Base-by-base conservation (phyloP, 2,113 vertebrate genomes). In the Candoia aspera region DNA sequence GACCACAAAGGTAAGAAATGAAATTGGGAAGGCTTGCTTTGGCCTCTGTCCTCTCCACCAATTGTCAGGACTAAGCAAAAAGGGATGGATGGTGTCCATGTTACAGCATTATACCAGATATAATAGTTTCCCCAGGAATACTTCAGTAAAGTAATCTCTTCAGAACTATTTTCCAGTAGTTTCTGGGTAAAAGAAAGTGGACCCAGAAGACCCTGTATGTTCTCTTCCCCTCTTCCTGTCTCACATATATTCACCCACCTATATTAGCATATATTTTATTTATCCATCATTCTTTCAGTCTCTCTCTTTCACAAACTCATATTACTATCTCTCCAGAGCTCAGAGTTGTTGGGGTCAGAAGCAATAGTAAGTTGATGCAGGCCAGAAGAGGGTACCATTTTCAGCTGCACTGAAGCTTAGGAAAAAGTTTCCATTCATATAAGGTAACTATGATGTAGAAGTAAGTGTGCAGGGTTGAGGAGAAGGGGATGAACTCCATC, bases 1-100 rank as follows among this genome's bases (percentile, higher is more conserved):
- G 99, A 99, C 98, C 94, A 99, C 99, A 85, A 99, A 99, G 99
- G 99, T 99, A 97, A 95, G 97, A 58, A 1, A 2, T 49, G n/a
- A n/a, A 33, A 29, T 42, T 68, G 6, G 29, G 86, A 24, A 83
- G 55, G 29, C 8, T 84, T 64, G 13, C 90, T 73, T 90, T 11
- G 26, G n/a, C 19, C 8, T 86, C 26, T 89, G 17, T n/a, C 29
- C 29, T 89, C 19, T 84, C 19, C 4, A 17, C 24, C 13, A 29
- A 73, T 6, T 42, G 2, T 23, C 26, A 62, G 37, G 42, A 60
- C 17, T n/a, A 49, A 46, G 57, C 55, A 60, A 85, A 90, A 29
- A 68, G 42, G 26, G 29, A 85, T 11, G 23, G 49, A 19, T 15
- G 42, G 46, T 86, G 1, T 8, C 92, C 19, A 53, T 21, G 84